Conservation (phyloP, 2,113 vertebrate species). For the Myotis brandtii region DNA sequence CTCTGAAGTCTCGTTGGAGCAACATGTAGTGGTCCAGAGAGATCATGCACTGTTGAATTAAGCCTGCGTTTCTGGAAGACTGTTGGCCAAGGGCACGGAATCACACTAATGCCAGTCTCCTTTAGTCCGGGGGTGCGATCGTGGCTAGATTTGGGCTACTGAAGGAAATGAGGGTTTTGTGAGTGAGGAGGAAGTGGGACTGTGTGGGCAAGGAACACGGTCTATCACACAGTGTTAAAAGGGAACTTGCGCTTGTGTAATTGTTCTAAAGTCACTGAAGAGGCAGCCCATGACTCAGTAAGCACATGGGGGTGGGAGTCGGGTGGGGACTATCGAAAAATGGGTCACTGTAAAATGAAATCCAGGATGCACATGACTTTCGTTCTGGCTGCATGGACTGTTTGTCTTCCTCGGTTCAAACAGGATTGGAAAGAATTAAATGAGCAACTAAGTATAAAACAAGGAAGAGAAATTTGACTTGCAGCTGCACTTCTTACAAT, state of each 20-base stretch:
- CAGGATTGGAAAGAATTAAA: neutral
- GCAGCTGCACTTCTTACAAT: neutral
- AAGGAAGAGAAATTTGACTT: neutral
- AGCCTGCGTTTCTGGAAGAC: neutral
- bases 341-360: neutral
- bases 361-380: neutral
- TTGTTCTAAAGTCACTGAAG: neutral
- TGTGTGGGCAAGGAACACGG: neutral
- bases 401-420: constrained; percentile 15
- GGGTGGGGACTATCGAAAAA: neutral
- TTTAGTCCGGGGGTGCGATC: neutral
- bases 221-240: neutral
- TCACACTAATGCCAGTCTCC: neutral
- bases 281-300: neutral
- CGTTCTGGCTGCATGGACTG: neutral
- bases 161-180: neutral
- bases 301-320: neutral
- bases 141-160: too few relatives aligned
- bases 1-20: neutral
- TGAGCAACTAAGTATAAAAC: neutral
- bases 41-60: rapidly evolving
- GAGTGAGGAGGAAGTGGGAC: neutral
- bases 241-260: neutral
- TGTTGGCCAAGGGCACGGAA: neutral
- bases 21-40: neutral